A percentile compares a stretch with the other conserved stretches of the same genome.
Conservation (phyloP, 2,888 invertebrate species). For the Macrophya annulata region DNA sequence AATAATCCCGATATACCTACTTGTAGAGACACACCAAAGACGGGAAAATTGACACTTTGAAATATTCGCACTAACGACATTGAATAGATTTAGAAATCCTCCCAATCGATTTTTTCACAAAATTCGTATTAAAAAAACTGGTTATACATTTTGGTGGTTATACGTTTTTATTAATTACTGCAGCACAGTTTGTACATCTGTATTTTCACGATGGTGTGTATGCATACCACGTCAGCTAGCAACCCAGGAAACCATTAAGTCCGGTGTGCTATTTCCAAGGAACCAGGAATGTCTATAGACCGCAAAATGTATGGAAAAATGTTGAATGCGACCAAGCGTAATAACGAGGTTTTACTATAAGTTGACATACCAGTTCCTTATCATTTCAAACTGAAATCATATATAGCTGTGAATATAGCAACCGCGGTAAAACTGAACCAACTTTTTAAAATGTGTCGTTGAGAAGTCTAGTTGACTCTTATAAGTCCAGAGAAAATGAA, state of each 20-base stretch:
- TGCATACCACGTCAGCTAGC: background rate
- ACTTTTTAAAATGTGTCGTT: background rate
- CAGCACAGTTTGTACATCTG: background rate
- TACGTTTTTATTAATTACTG: background rate
- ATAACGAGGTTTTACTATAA: background rate
- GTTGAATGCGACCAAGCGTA: background rate
- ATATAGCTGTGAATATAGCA: background rate
- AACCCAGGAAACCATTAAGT: background rate
- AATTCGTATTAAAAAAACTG: background rate
- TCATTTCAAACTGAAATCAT: background rate
- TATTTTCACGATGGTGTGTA: background rate
- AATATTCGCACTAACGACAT: background rate
- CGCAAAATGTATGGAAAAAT: constrained; percentile 8
- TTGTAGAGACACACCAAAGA: background rate
- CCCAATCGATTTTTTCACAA: background rate
- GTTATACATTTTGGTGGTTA: background rate
- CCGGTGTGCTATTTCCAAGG: background rate
- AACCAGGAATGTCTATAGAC: constrained; percentile 1
- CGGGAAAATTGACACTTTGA: background rate
- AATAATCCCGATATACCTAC: background rate
- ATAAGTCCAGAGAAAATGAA: background rate
- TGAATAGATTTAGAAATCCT: background rate
- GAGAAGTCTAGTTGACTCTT: background rate
- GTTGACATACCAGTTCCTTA: constrained; percentile 9
- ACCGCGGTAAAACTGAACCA: background rate